Evolutionary conservation across 2,888 invertebrate genomes (phyloP).

Genomic region (Cheilosia soror): DNA sequence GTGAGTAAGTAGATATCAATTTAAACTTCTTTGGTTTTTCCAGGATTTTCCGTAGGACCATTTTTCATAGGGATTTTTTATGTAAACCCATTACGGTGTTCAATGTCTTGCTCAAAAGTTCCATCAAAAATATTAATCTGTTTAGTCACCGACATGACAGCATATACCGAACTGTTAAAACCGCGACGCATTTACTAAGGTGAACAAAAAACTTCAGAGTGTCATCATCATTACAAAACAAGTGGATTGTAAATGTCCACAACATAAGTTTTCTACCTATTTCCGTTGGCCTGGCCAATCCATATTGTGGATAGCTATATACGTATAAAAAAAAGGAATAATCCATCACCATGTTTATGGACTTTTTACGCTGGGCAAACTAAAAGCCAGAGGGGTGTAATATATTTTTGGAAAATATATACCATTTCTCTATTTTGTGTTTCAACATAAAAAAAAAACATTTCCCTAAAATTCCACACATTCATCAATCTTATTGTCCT

Average conservation of each 20-base stretch:
- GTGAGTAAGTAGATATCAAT: too few relatives aligned
- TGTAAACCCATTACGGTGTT: too few relatives aligned
- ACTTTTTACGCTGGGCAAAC: constrained; percentile 21
- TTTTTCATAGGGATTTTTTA: too few relatives aligned
- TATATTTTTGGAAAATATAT: constrained; percentile 22
- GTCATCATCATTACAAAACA: neutral
- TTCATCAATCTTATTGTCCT: constrained; percentile 61
- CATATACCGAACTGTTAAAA: too few relatives aligned
- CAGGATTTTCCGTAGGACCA: too few relatives aligned
- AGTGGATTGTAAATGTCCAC: constrained; percentile 22
- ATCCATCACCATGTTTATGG: constrained; percentile 1
- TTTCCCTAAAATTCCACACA: constrained; percentile 34
- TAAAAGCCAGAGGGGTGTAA: constrained; percentile 8
- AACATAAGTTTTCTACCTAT: constrained; percentile 16
- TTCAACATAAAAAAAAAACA: constrained; percentile 8
- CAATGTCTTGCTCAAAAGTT: too few relatives aligned
- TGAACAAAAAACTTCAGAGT: neutral
- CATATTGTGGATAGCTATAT: neutral
- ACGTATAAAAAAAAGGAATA: constrained; percentile 1
- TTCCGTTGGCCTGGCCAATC: constrained; percentile 19
- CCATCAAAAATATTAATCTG: too few relatives aligned
- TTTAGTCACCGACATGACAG: too few relatives aligned
- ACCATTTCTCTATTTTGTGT: constrained; percentile 11
- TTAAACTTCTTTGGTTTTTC: too few relatives aligned
- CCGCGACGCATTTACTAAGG: too few relatives aligned